Conservation (phyloP, 2,113 vertebrate species). For the Festucalex cinctus region DNA sequence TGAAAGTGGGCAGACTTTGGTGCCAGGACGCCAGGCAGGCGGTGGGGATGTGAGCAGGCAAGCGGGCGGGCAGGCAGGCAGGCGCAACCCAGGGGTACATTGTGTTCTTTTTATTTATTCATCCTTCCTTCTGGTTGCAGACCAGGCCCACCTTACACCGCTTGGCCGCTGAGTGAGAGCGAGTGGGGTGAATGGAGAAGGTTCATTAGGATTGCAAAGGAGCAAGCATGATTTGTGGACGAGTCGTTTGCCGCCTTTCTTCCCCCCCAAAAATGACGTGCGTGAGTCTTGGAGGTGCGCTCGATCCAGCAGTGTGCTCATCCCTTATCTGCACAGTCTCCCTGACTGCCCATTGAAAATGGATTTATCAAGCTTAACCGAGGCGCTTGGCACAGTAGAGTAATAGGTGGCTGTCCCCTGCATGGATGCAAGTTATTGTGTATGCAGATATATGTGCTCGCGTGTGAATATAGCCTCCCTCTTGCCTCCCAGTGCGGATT, state of each 20-base stretch:
- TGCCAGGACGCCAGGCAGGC: slow-evolving; percentile 47
- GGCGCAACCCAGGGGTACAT: slow-evolving; percentile 63
- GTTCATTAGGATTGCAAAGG: not conserved
- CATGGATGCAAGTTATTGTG: slow-evolving; percentile 36
- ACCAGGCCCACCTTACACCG: slow-evolving; percentile 56
- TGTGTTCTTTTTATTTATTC: slow-evolving; percentile 72
- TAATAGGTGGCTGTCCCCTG: slow-evolving; percentile 63
- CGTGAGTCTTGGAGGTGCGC: slow-evolving; percentile 41
- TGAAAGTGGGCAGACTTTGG: slow-evolving; percentile 38
- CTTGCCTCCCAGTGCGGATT: slow-evolving; percentile 66
- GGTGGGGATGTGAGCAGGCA: slow-evolving; percentile 16
- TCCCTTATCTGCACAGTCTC: slow-evolving; percentile 68
- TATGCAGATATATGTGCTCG: slow-evolving; percentile 12
- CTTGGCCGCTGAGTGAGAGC: slow-evolving; percentile 40
- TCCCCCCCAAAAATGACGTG: not conserved
- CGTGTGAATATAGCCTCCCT: slow-evolving; percentile 19
- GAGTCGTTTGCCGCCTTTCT: not conserved
- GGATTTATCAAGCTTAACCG: slow-evolving; percentile 63
- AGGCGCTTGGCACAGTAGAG: slow-evolving; percentile 55
- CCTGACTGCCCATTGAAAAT: slow-evolving; percentile 65
- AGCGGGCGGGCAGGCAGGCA: slow-evolving; percentile 44
- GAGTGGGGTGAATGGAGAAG: slow-evolving; percentile 38
- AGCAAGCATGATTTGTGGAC: slow-evolving; percentile 1
- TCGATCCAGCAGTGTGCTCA: slow-evolving; percentile 49
- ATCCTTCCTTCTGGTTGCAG: slow-evolving; percentile 59